Evolutionary conservation across 2,113 vertebrate species (phyloP).

Genomic region (Vicugna pacos): DNA sequence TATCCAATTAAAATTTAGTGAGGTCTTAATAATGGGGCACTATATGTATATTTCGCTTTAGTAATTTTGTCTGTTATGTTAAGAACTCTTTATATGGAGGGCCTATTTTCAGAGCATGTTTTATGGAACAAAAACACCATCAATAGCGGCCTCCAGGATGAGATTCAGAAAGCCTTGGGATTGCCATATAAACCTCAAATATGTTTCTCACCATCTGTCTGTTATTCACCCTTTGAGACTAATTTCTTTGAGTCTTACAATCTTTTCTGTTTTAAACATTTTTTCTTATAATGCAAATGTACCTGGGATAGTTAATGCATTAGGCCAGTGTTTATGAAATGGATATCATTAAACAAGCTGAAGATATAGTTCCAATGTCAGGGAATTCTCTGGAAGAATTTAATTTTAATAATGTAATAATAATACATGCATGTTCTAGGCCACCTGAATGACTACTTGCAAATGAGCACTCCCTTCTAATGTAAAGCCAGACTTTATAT

Average conservation of each 20-base stretch:
- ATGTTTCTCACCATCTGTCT: slow-evolving; percentile 43
- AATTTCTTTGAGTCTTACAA: slow-evolving; percentile 35
- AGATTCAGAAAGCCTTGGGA: neutral
- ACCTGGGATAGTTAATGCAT: neutral
- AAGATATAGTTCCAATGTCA: neutral
- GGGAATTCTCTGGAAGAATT: neutral
- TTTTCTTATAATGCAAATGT: neutral
- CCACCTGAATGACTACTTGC: neutral
- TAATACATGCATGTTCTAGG: neutral
- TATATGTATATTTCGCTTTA: neutral
- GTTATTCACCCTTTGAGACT: slow-evolving; percentile 37
- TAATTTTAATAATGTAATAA: slow-evolving; percentile 9
- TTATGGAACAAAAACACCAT: neutral
- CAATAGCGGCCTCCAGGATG: neutral
- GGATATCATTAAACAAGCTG: neutral
- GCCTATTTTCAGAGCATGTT: neutral
- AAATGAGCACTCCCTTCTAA: neutral
- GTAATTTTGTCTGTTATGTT: slow-evolving; percentile 25
- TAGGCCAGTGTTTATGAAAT: neutral
- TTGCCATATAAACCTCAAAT: neutral
- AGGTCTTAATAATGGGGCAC: neutral
- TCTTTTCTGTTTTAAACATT: neutral
- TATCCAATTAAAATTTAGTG: slow-evolving; percentile 13
- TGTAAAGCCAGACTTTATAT: neutral
- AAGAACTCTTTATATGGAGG: neutral